Evolutionary conservation across 2,113 vertebrate species (phyloP), one percentile per base, ranked within the genome.

Genomic region (Eulemur macaco): DNA sequence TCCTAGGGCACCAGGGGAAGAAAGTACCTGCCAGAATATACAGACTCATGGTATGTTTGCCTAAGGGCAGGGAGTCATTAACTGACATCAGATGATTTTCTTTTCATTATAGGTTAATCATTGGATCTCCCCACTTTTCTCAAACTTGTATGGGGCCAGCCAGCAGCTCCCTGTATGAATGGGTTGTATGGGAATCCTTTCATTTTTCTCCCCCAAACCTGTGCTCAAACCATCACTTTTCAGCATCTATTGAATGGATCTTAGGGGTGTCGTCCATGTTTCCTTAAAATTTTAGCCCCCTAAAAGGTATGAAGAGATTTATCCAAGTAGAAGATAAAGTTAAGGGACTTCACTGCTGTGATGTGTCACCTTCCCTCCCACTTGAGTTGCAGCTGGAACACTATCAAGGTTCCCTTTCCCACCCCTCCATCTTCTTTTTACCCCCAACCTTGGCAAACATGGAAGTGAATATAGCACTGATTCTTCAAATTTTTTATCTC

Each of bases 31-130:
- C 42, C 14, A 14, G 27, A 58, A 21, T 60, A 34, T 64, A n/a
- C 12, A 66, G 27, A 76, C 52, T 88, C 68, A 77, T 27, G 25
- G 37, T 50, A 66, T 66, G 18, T 94, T 93, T 92, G 52, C 29
- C 74, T 84, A 87, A 85, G 92, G 78, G 31, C n/a, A 78, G 52
- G 18, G 47, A 86, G 34, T 87, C 42, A 54, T 82, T 80, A 96
- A 90, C 25, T 37, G 54, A 87, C 64, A 64, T 42, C 29, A 82
- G 68, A 54, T 90, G 18, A 54, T 78, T 95, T 64, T 64, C 47
- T 81, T 96, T 91, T 82, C 47, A 60, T 73, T 91, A 63, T 71
- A 50, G 76, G 58, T 81, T 84, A 60, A 64, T 87, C 37, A 64
- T 37, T 66, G 58, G 25, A 50, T 83, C 23, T 31, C 17, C 54